Percentiles rank a stretch among this genome's conserved stretches.
Evolutionary conservation across 1,140 invertebrate species (phyloP).

Genomic region (Apocrypta bakeri): DNA sequence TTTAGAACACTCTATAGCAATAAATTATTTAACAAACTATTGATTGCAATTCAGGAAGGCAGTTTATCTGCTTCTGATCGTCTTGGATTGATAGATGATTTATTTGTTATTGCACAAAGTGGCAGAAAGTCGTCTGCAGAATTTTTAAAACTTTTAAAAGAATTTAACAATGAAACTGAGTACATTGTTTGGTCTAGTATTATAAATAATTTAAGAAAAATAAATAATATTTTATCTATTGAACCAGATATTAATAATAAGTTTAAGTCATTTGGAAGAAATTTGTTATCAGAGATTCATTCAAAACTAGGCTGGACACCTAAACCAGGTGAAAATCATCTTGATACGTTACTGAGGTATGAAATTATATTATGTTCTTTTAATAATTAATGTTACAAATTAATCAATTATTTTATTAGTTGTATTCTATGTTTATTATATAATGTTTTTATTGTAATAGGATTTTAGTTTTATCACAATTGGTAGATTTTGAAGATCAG

Average conservation of each 20-base stretch:
- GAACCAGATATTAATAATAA: constrained; percentile 81
- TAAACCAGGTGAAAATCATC: constrained; percentile 83
- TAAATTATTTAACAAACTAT: constrained; percentile 84
- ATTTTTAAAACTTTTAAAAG: constrained; percentile 78
- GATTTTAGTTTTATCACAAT: constrained; percentile 85
- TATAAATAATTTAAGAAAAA: constrained; percentile 83
- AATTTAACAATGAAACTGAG: constrained; percentile 90
- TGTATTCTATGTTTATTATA: not conserved
- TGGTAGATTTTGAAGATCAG: constrained; percentile 88
- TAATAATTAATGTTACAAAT: too few relatives aligned
- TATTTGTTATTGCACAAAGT: constrained; percentile 93
- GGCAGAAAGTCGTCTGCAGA: constrained; percentile 87
- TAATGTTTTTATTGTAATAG: constrained; percentile 66
- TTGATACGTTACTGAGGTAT: constrained; percentile 83
- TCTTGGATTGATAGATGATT: constrained; percentile 92
- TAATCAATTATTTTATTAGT: not conserved
- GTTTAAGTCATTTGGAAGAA: constrained; percentile 83
- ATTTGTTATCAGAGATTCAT: constrained; percentile 82
- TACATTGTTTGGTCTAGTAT: constrained; percentile 95
- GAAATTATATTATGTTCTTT: not conserved
- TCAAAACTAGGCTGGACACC: constrained; percentile 86
- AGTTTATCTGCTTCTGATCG: constrained; percentile 91
- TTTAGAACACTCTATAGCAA: constrained; percentile 91
- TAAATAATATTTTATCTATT: constrained; percentile 84
- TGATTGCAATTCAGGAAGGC: constrained; percentile 86